Conservation (phyloP, 2,113 vertebrate genomes). For the Mungos mungo region DNA sequence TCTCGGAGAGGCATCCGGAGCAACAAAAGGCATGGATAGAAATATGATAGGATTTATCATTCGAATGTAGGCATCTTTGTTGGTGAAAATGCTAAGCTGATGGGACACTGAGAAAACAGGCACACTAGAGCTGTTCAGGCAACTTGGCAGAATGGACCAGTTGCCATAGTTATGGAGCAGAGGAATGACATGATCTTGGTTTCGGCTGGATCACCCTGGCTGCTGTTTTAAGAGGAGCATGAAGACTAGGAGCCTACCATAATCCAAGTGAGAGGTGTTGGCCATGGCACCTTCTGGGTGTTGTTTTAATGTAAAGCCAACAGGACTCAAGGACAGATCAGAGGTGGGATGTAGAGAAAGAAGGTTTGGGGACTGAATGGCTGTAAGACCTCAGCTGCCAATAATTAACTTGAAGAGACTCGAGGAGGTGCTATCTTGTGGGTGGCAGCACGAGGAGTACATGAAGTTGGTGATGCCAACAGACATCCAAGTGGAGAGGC, state of each 20-base stretch:
- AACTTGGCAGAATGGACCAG: neutral
- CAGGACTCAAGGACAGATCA: neutral
- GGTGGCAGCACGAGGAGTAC: neutral
- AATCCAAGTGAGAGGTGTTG: neutral
- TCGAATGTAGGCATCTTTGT: neutral
- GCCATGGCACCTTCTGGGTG: neutral
- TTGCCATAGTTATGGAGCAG: neutral
- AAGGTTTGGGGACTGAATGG: neutral
- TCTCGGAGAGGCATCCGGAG: neutral
- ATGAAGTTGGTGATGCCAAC: neutral
- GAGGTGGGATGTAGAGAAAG: neutral
- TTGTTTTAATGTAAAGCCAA: neutral
- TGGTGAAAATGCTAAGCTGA: neutral
- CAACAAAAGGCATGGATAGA: neutral
- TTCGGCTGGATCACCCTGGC: neutral
- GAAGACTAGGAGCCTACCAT: neutral
- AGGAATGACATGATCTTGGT: neutral
- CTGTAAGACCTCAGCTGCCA: neutral
- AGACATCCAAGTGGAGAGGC: neutral
- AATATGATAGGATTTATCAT: neutral
- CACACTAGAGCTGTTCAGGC: neutral
- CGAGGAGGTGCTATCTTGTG: neutral
- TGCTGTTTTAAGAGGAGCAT: neutral
- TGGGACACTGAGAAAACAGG: neutral
- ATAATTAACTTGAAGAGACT: neutral